Evolutionary conservation across 2,797 vertebrate genomes (phyloP), one percentile per base, ranked within the genome.

Genomic region (Lepilemur septentrionalis): DNA sequence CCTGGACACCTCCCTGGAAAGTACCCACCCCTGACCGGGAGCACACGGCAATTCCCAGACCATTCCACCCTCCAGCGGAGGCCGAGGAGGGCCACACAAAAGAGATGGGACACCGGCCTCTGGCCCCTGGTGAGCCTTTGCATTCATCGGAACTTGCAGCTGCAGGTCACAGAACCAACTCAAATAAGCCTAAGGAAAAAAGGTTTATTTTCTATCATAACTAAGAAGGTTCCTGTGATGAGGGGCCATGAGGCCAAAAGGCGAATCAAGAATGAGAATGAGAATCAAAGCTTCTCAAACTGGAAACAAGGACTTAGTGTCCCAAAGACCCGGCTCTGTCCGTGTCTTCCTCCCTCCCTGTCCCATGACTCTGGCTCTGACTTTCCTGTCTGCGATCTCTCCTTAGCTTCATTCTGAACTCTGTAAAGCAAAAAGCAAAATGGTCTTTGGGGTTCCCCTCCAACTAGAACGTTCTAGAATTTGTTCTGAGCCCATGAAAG

Each of bases 341-440:
- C 15, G 0, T 18, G 2, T 43, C 5, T 28, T 30, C n/a, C 11
- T 72, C 0, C n/a, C 38, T 43, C 43, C 50, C 46, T 32, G 12
- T 7, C 48, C 13, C 18, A 1, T 14, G 52, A 72, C 32, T 94
- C 63, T 79, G 18, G 61, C 61, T 82, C 38, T 50, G 20, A 23
- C 35, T 22, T 75, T 73, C 13, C 0, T 2, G 1, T 55, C 20
- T 61, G 35, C 32, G 38, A 1, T 50, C 41, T 75, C 48, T 65
- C 55, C 46, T 65, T 38, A n/a, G 63, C 84, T 55, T 89, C 48
- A 7, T 61, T 83, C 59, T 7, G 14, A 78, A 76, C 35, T 78
- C 38, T 28, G 23, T 12, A 81, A 87, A 67, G 38, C 13, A 28
- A 48, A 63, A 23, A 4, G 0, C 5, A 28, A 73, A 61, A 59